Base-by-base conservation (phyloP, 53 echinoderm and acorn worm genomes). In the Hippasteria phrygiana region DNA sequence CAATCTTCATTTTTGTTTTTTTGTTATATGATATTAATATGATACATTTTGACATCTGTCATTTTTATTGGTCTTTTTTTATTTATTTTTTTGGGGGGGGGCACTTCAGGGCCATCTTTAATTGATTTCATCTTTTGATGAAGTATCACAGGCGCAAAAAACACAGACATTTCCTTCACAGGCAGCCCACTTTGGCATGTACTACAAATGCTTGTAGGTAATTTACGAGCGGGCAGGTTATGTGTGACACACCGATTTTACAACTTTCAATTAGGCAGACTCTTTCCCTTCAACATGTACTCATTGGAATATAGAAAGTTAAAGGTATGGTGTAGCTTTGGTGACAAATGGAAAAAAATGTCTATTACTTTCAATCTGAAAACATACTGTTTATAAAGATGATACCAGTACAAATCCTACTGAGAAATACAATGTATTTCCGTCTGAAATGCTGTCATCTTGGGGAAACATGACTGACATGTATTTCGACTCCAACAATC, bases 51-150 rank as follows among this genome's bases (percentile, higher is more conserved):
- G 4, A 59, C 26, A 59, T 24, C n/a, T 59, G n/a, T 59, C 54
- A 54, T 51, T 26, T n/a, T 59, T 59, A 26, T 33, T 35, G 37
- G 69, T 67, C 33, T 0, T 28, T 34, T 26, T 48, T 48, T 10
- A 48, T 48, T 48, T 48, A 14, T 48, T 48, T 48, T 48, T 10
- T 48, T 48, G 48, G 48, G 8, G 8, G 14, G 8, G 14, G 36
- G 37, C 69, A 67, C 34, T 67, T 9, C 69, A 1, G 16, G 18
- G 69, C 2, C 69, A 67, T 35, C 34, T 67, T 1, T 35, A 36
- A 67, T 67, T 35, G 18, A 67, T 36, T 36, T 67, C 37, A 20
- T 59, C n/a, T 59, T 59, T 59, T 59, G 59, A 59, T n/a, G 59
- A 3, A 59, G 26, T 26, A 59, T 22, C 17, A 59, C 59, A 59